These are phyloP conservation scores for Chlamydotis undulata DNA, from an alignment of 2,113 vertebrate species.

Conservation along the genomic window DNA sequence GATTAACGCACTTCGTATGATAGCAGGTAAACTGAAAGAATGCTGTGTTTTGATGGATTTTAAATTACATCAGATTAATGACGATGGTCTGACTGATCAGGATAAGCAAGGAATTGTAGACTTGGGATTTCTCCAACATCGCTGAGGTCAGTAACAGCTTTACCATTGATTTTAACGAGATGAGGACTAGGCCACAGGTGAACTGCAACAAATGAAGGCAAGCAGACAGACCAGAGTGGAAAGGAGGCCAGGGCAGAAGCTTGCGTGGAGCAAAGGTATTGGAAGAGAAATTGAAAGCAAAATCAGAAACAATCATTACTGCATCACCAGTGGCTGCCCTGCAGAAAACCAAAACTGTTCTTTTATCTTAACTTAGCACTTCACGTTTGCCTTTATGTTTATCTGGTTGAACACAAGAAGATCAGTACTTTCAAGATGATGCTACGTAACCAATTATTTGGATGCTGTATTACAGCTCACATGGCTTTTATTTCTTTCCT, in stretches of 20 bases:
- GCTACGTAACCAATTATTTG: background rate
- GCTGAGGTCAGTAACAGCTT: conserved; percentile 6
- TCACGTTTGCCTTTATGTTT: background rate
- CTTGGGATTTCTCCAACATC: conserved; percentile 8
- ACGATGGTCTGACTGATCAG: conserved; percentile 22
- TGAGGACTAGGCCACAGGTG: background rate
- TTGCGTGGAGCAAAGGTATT: background rate
- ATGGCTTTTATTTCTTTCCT: background rate
- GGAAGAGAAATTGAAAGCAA: background rate
- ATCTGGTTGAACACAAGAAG: background rate
- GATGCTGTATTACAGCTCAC: background rate
- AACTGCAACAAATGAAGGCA: background rate
- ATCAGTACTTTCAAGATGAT: background rate
- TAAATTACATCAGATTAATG: conserved; percentile 12
- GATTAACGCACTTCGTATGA: background rate
- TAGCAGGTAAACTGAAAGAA: background rate
- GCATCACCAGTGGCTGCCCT: background rate
- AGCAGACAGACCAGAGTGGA: background rate
- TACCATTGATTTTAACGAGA: conserved; percentile 4
- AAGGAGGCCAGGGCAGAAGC: background rate
- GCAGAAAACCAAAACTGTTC: background rate
- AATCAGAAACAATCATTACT: background rate
- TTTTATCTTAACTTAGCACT: background rate
- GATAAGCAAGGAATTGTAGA: conserved; percentile 5
- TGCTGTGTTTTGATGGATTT: conserved; percentile 7